Percentiles rank a stretch among this genome's conserved stretches.
phyloP scores from a whole-genome alignment of 2,888 invertebrate species.

The Eupeodes latifasciatus region DNA sequence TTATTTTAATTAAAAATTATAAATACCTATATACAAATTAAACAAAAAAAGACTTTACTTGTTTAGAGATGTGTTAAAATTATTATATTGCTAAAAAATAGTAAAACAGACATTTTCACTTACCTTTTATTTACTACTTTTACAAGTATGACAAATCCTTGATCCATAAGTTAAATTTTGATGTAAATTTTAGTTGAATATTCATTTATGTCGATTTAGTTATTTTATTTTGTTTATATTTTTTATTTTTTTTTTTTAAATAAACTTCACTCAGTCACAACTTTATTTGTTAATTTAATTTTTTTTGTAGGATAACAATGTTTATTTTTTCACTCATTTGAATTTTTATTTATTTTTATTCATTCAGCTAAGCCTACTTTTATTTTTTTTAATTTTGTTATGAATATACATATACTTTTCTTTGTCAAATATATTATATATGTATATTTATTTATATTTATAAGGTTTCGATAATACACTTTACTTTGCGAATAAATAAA shows the following conservation, averaged over 20 bases:
- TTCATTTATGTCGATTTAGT: conserved; percentile 12
- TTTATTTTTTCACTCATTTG: conserved; percentile 56
- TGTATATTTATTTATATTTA: not conserved
- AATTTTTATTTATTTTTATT: conserved; percentile 38
- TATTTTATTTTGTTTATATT: conserved; percentile 28
- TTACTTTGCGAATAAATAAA: conserved; percentile 76
- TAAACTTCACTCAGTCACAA: conserved; percentile 51
- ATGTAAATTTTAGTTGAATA: conserved; percentile 1
- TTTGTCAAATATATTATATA: not conserved
- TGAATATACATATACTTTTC: conserved; percentile 36
- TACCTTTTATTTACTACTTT: conserved; percentile 47
- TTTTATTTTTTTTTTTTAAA: not conserved
- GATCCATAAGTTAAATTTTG: conserved; percentile 44
- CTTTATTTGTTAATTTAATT: not conserved
- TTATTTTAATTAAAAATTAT: too few species aligned
- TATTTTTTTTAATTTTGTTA: conserved; percentile 6
- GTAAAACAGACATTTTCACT: conserved; percentile 21
- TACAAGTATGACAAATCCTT: conserved; percentile 33
- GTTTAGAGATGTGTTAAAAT: too few species aligned
- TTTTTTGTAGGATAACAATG: conserved; percentile 30
- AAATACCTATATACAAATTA: too few species aligned
- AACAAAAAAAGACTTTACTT: too few species aligned
- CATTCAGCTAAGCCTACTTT: conserved; percentile 40
- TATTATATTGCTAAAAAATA: not conserved
- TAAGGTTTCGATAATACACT: conserved; percentile 68